Conservation (phyloP, 2,797 vertebrate genomes). For the Catamblyrhynchus diadema region DNA sequence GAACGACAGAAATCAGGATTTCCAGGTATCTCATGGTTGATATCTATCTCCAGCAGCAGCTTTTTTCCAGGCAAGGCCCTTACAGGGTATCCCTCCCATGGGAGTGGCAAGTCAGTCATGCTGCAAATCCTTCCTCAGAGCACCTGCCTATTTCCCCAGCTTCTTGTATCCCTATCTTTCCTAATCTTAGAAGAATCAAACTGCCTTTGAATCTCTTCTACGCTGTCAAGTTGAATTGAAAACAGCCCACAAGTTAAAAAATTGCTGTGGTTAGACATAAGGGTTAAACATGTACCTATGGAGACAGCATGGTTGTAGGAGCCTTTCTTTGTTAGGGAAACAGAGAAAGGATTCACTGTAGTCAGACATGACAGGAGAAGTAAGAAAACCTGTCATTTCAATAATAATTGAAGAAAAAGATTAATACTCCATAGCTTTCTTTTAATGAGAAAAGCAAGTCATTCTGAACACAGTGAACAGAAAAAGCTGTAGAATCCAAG, state of each 20-base stretch:
- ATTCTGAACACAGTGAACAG: background rate
- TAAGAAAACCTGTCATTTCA: background rate
- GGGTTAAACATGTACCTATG: background rate
- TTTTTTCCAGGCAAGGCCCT: background rate
- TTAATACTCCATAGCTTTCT: background rate
- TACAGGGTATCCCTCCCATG: background rate
- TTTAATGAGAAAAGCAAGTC: background rate
- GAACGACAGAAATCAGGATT: background rate
- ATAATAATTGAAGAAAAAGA: background rate
- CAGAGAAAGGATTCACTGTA: background rate
- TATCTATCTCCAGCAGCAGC: background rate
- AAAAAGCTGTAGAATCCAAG: background rate
- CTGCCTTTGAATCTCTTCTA: background rate
- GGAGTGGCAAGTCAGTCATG: background rate
- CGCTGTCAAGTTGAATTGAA: background rate
- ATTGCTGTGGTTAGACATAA: background rate
- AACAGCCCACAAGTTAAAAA: background rate
- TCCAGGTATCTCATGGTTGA: background rate
- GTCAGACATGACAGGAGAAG: background rate
- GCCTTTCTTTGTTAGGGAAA: background rate
- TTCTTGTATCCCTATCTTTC: background rate
- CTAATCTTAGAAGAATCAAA: background rate
- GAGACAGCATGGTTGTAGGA: background rate
- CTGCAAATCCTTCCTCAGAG: background rate
- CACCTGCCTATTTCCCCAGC: background rate